A percentile compares a stretch with the other conserved stretches of the same genome.
Evolutionary conservation across 2,797 vertebrate species (phyloP).

Genomic region (Tangara arthus): DNA sequence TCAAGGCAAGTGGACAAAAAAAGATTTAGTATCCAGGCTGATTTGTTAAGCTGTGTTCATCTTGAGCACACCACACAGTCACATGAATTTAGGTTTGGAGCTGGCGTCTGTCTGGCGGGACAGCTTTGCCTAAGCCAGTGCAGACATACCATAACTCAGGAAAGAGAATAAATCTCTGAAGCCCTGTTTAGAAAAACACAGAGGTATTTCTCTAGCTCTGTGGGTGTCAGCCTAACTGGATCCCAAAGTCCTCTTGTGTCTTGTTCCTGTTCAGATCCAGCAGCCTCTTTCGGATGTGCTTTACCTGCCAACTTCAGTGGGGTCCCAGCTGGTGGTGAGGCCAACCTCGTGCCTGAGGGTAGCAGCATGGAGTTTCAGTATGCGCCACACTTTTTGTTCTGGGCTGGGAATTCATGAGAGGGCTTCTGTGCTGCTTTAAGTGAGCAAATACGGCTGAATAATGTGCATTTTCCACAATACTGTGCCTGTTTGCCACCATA

Average conservation of each 20-base stretch:
- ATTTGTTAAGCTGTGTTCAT: slow-evolving; percentile 19
- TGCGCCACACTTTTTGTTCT: not conserved
- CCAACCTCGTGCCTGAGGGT: not conserved
- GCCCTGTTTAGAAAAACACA: not conserved
- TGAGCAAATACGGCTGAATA: not conserved
- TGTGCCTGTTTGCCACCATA: not conserved
- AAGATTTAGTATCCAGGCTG: not conserved
- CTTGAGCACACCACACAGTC: not conserved
- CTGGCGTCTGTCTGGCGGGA: slow-evolving; percentile 29
- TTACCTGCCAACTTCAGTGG: not conserved
- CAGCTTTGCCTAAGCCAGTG: slow-evolving; percentile 7
- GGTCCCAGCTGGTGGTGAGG: not conserved
- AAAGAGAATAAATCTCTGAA: slow-evolving; percentile 45
- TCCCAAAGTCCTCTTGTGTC: not conserved
- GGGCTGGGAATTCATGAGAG: not conserved
- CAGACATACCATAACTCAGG: slow-evolving; percentile 38
- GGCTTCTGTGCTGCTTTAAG: not conserved
- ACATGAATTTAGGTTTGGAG: slow-evolving; percentile 18
- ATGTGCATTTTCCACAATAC: not conserved
- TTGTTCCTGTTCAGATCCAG: not conserved
- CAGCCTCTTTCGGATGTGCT: not conserved
- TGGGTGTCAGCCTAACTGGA: not conserved
- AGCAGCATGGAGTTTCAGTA: not conserved
- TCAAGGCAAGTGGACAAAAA: not conserved
- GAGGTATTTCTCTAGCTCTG: not conserved